Conservation (phyloP, 2,888 invertebrate genomes). For the Himalopsyche japonica region DNA sequence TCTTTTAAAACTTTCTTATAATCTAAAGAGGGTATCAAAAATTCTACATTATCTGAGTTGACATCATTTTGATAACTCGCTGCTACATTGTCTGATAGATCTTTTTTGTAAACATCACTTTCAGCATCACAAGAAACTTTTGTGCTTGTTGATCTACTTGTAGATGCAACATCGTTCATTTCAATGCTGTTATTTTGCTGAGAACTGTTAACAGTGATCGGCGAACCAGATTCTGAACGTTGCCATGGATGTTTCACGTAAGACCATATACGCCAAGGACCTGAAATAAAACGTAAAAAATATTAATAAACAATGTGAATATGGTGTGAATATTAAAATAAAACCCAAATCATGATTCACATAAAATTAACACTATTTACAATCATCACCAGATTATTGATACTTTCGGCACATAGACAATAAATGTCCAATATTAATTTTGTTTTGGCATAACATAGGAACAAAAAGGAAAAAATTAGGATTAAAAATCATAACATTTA, state of each 20-base stretch:
- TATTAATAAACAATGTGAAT: too few relatives aligned
- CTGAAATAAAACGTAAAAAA: slow-evolving; percentile 1
- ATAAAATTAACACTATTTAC: too few relatives aligned
- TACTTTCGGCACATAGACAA: too few relatives aligned
- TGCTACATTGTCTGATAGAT: background rate
- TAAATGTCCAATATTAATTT: too few relatives aligned
- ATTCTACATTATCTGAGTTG: background rate
- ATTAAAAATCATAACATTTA: too few relatives aligned
- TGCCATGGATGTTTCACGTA: slow-evolving; percentile 40
- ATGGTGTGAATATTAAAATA: too few relatives aligned
- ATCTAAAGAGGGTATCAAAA: background rate
- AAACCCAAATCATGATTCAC: too few relatives aligned
- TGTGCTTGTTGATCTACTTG: background rate
- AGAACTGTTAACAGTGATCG: background rate
- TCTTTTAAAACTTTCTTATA: slow-evolving; percentile 8
- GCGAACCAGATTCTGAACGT: background rate
- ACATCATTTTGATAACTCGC: background rate
- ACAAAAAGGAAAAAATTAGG: too few relatives aligned
- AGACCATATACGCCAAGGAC: slow-evolving; percentile 39
- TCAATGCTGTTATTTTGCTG: background rate
- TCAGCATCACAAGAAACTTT: background rate
- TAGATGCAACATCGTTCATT: background rate
- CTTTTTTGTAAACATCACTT: background rate
- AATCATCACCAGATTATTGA: too few relatives aligned
- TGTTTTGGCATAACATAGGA: too few relatives aligned